Conservation (phyloP, 2,797 vertebrate genomes). For the Agapornis canus region DNA sequence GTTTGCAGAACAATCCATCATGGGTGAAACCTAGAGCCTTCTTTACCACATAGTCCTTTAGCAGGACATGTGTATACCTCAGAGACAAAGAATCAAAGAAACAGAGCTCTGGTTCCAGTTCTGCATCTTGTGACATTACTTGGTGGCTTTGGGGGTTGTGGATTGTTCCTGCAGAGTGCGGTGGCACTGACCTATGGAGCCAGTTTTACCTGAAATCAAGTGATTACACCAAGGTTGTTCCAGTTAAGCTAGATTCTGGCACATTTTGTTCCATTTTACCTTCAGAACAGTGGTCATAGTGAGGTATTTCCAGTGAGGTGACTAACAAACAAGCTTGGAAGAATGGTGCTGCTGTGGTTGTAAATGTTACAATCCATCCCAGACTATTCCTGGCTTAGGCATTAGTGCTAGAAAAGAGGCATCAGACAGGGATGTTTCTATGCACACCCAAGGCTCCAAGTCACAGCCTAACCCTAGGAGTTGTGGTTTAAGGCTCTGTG, state of each 20-base stretch:
- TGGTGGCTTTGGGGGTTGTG: neutral
- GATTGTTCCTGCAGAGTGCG: neutral
- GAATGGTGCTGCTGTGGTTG: neutral
- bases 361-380: neutral
- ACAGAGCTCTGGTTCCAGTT: neutral
- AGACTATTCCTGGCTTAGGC: neutral
- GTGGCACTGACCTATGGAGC: neutral
- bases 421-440: neutral
- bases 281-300: neutral
- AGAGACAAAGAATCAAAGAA: neutral
- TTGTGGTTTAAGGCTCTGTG: neutral
- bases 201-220: neutral
- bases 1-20: neutral
- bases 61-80: neutral
- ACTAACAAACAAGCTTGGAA: neutral
- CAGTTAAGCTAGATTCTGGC: neutral
- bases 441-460: neutral
- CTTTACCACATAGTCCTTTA: neutral
- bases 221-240: neutral
- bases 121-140: neutral
- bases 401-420: neutral
- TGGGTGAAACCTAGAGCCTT: neutral
- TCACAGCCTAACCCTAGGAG: neutral
- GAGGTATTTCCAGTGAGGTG: neutral
- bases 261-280: neutral